Percentiles rank a stretch among this genome's conserved stretches.
These are phyloP conservation scores for Trachelipus rathkii DNA, from an alignment of 1,140 invertebrate species.

Conservation along the genomic window DNA sequence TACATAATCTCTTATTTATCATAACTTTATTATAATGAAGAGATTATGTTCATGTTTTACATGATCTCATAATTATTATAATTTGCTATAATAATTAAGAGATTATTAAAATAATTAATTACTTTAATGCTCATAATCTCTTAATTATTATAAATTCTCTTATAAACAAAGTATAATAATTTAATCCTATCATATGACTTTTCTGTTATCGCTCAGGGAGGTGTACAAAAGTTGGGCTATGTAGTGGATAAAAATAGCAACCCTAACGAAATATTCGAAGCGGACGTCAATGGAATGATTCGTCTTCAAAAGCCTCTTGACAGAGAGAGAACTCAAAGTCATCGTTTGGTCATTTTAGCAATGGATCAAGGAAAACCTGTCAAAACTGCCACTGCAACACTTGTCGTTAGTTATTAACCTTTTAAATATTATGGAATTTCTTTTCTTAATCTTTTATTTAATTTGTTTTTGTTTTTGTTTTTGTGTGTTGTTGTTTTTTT, in stretches of 20 bases:
- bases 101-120: too few relatives aligned
- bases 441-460: too few relatives aligned
- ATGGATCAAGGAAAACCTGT: slow-evolving; percentile 92
- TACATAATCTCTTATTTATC: too few relatives aligned
- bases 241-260: slow-evolving; percentile 84
- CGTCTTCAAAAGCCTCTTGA: slow-evolving; percentile 61
- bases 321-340: slow-evolving; percentile 80
- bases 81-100: too few relatives aligned
- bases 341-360: slow-evolving; percentile 89
- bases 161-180: too few relatives aligned
- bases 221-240: slow-evolving; percentile 63
- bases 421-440: slow-evolving; percentile 65
- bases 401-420: slow-evolving; percentile 70
- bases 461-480: neutral
- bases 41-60: too few relatives aligned
- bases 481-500: neutral
- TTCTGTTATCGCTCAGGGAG: neutral
- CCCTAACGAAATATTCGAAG: slow-evolving; percentile 81
- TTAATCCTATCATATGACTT: neutral
- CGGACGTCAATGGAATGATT: slow-evolving; percentile 86
- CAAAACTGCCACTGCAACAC: slow-evolving; percentile 88
- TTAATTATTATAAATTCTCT: too few relatives aligned
- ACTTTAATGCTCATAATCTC: too few relatives aligned
- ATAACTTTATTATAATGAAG: too few relatives aligned
- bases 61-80: too few relatives aligned